phyloP scores from a whole-genome alignment of 1,140 invertebrate genomes.

The Pseudomyrmex concolor region DNA sequence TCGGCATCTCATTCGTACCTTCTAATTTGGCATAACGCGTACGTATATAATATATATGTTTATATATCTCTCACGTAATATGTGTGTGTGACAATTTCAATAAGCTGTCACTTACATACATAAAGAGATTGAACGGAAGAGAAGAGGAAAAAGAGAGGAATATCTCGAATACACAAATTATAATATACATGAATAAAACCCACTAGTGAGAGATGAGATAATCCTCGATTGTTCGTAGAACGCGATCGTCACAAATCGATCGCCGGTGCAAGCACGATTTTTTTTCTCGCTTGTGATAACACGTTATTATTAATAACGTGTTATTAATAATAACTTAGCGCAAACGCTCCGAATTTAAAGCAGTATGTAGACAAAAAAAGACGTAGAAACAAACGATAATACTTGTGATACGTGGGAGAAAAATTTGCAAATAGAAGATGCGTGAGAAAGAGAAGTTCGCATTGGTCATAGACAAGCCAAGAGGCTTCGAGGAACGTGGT shows the following conservation, averaged over 20 bases:
- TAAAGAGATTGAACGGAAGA: conserved; percentile 14
- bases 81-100: not conserved
- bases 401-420: not conserved
- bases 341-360: conserved; percentile 1
- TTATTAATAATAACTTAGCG: not conserved
- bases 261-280: not conserved
- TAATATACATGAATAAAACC: not conserved
- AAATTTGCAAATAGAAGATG: conserved; percentile 23
- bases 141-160: not conserved
- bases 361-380: not conserved
- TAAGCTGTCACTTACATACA: conserved; percentile 2
- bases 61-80: conserved; percentile 14
- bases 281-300: conserved; percentile 6
- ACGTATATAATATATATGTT: not conserved
- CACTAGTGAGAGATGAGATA: not conserved
- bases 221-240: conserved; percentile 7
- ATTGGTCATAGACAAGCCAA: conserved; percentile 46
- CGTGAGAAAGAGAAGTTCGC: conserved; percentile 27
- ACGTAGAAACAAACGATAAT: not conserved
- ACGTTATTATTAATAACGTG: too few species aligned
- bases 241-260: conserved; percentile 1
- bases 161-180: conserved; percentile 2
- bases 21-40: conserved; percentile 48
- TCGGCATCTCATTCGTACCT: not conserved
- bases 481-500: conserved; percentile 55